Conservation (phyloP, 1,140 invertebrate species). For the Macrocentrus cingulum region DNA sequence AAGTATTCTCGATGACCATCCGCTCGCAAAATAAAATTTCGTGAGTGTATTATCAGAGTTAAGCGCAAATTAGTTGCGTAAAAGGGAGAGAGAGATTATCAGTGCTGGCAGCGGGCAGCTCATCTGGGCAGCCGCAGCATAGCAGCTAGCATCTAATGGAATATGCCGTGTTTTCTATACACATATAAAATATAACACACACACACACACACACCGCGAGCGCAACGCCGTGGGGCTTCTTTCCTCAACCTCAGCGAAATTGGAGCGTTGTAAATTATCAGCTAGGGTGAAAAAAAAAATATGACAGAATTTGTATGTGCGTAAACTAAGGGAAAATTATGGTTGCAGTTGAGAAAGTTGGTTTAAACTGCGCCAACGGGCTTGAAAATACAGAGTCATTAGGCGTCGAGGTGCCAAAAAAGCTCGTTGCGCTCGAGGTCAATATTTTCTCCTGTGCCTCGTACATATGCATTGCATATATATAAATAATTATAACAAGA, state of each 20-base stretch:
- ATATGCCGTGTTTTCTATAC: conserved; percentile 31
- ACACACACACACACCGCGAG: conserved; percentile 10
- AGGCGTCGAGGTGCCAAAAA: too few species aligned
- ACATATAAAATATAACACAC: conserved; percentile 18
- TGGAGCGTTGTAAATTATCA: conserved; percentile 8
- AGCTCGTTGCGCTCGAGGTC: too few species aligned
- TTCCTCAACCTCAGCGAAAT: conserved; percentile 4
- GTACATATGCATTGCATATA: too few species aligned
- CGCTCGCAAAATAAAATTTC: too few species aligned
- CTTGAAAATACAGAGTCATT: too few species aligned
- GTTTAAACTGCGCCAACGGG: too few species aligned
- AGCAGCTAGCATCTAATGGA: conserved; percentile 53
- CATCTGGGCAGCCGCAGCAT: conserved; percentile 53
- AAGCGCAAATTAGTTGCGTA: too few species aligned
- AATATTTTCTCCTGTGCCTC: too few species aligned
- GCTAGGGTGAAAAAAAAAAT: neutral
- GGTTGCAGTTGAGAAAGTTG: neutral
- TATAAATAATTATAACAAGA: too few species aligned
- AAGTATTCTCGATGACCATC: too few species aligned
- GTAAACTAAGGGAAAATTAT: neutral
- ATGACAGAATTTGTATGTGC: neutral
- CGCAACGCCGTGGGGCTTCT: neutral
- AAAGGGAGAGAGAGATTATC: conserved; percentile 40
- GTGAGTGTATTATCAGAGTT: too few species aligned
- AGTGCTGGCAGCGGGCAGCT: conserved; percentile 53